A percentile compares a stretch with the other conserved stretches of the same genome.
Evolutionary conservation across 2,888 invertebrate species (phyloP).

Genomic region (Busseola fusca): DNA sequence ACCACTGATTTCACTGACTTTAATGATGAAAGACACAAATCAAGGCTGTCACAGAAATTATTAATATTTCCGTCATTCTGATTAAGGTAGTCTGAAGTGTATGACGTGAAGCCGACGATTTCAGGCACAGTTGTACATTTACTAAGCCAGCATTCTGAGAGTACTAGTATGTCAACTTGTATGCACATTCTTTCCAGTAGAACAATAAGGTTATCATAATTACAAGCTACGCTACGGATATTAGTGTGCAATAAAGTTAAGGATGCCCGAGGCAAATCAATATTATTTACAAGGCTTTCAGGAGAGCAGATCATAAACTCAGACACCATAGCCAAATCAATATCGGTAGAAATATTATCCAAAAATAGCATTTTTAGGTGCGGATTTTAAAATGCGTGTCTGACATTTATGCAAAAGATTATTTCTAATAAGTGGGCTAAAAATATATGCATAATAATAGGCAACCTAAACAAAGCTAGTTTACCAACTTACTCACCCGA

Average conservation of each 20-base stretch:
- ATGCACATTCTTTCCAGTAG: background rate
- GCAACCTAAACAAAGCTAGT: background rate
- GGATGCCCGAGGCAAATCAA: background rate
- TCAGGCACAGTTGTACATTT: background rate
- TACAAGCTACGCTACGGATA: background rate
- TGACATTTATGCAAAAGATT: too few relatives aligned
- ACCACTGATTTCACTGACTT: too few relatives aligned
- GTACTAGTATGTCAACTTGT: background rate
- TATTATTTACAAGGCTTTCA: background rate
- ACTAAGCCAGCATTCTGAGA: background rate
- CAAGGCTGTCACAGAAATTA: too few relatives aligned
- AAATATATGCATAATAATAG: too few relatives aligned
- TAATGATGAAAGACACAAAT: too few relatives aligned
- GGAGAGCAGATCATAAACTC: too few relatives aligned
- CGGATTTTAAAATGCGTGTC: too few relatives aligned
- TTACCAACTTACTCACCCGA: constrained; percentile 3
- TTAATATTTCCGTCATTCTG: background rate
- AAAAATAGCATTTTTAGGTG: too few relatives aligned
- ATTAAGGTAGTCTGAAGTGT: background rate
- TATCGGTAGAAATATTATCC: too few relatives aligned
- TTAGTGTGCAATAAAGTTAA: background rate
- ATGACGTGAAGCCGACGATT: background rate
- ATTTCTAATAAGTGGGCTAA: too few relatives aligned
- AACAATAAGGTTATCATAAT: background rate
- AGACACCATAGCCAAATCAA: too few relatives aligned